Base-by-base conservation (phyloP, 2,797 vertebrate species). In the Lophotriccus pileatus region DNA sequence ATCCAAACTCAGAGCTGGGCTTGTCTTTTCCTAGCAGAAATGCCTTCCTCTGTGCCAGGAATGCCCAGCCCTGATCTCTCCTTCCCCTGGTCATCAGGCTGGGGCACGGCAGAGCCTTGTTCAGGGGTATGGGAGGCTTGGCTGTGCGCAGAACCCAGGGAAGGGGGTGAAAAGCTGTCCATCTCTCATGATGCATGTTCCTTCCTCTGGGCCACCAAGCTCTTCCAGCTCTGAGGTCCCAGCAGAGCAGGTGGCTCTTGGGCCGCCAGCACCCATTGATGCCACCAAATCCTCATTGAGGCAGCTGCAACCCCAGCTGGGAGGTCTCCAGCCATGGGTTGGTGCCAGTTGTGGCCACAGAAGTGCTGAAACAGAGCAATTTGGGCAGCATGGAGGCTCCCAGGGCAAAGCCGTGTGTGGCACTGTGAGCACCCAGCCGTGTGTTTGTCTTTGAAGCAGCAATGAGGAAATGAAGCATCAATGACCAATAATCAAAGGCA, bases 351-450 rank as follows among this genome's bases (percentile, higher is more conserved):
- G 13, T 11, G 62, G 44, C 23, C 3, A 15, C 6, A 39, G 27
- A n/a, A 32, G 17, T 0, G 25, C 23, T 4, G 62, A 17, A 55
- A 14, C 0, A 5, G 47, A 2, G 2, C 2, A 0, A 12, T 43
- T 27, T 63, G 44, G 46, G 59, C n/a, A 7, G 16, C 2, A 5
- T 1, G 34, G 66, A 44, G 21, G 44, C 12, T 52, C 7, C 5
- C 1, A 5, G 68, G 37, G 41, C 22, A 27, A 52, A n/a, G 59
- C 34, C 9, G 14, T 2, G 36, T 3, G n/a, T 5, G 7, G n/a
- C 43, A 4, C 1, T 0, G 2, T 0, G 75, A 74, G 72, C 17
- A 8, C 24, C 0, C 10, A 22, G 36, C 1, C 2, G 5, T 2
- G 37, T 10, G 62, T 52, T 68, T 77, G 58, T 27, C 59, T 79